Evolutionary conservation across 2,113 vertebrate genomes (phyloP).

Genomic region (Ceyx cyanopectus): DNA sequence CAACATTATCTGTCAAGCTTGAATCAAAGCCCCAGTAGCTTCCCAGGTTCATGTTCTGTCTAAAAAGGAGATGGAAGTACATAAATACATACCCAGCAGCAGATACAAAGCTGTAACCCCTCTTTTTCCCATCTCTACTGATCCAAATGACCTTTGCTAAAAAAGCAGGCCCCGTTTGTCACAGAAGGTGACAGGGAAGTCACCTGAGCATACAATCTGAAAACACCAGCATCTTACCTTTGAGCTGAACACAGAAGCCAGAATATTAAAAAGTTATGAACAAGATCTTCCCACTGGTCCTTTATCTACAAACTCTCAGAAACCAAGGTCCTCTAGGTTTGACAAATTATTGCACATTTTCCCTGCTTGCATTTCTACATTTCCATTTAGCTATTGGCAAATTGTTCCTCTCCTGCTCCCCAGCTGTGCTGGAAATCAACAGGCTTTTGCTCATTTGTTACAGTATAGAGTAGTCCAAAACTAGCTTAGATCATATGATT

Average conservation of each 20-base stretch:
- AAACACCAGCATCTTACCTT: not conserved
- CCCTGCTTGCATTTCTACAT: not conserved
- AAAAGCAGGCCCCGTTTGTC: not conserved
- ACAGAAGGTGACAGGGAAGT: not conserved
- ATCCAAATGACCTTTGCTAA: not conserved
- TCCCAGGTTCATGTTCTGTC: not conserved
- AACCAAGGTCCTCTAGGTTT: not conserved
- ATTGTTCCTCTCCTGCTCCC: not conserved
- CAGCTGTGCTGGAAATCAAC: not conserved
- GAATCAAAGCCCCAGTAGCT: not conserved
- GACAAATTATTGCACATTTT: not conserved
- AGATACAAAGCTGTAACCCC: not conserved
- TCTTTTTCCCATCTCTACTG: not conserved
- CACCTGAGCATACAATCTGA: not conserved
- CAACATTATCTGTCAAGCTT: not conserved
- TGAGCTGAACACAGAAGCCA: not conserved
- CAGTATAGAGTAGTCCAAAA: not conserved
- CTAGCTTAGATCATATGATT: not conserved
- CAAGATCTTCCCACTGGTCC: not conserved
- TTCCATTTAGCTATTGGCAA: fast-evolving
- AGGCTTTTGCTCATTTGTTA: not conserved
- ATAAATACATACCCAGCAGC: too few species aligned
- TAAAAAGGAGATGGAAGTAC: not conserved
- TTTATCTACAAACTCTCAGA: not conserved
- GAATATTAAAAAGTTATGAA: not conserved